phyloP scores from a whole-genome alignment of 2,113 vertebrate genomes.

The Paracanthobrama guichenoti region DNA sequence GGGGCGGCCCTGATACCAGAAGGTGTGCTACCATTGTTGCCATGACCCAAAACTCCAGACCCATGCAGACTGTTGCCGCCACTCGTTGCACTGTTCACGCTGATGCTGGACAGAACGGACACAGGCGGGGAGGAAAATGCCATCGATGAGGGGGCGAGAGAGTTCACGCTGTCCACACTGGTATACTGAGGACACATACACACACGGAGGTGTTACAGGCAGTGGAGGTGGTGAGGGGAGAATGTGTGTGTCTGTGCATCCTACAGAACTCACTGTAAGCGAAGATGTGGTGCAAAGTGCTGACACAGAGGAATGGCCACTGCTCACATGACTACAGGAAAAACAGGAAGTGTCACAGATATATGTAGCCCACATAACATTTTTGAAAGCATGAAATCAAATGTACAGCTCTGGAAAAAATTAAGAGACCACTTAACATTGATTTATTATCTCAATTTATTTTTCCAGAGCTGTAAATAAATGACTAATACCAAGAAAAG shows the following conservation, averaged over 20 bases:
- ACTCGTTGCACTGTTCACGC: slow-evolving; percentile 61
- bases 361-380: not conserved
- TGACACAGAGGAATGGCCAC: slow-evolving; percentile 82
- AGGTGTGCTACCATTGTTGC: slow-evolving; percentile 78
- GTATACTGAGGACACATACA: slow-evolving; percentile 75
- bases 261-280: slow-evolving; percentile 80
- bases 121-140: slow-evolving; percentile 76
- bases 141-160: slow-evolving; percentile 80
- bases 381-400: not conserved
- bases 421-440: too few species aligned
- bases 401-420: too few species aligned
- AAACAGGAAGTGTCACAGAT: slow-evolving; percentile 49
- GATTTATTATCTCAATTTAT: too few species aligned
- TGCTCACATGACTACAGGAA: slow-evolving; percentile 81
- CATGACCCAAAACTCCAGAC: slow-evolving; percentile 79
- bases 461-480: too few species aligned
- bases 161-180: slow-evolving; percentile 80
- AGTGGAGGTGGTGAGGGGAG: not conserved
- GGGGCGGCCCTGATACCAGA: slow-evolving; percentile 77
- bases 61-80: slow-evolving; percentile 74
- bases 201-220: not conserved
- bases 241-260: not conserved
- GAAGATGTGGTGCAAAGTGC: slow-evolving; percentile 79
- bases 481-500: not conserved
- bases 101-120: slow-evolving; percentile 67